A percentile compares a stretch with the other conserved stretches of the same genome.
These are phyloP conservation scores for Hyla sarda DNA, from an alignment of 2,113 vertebrate species.

Conservation along the genomic window DNA sequence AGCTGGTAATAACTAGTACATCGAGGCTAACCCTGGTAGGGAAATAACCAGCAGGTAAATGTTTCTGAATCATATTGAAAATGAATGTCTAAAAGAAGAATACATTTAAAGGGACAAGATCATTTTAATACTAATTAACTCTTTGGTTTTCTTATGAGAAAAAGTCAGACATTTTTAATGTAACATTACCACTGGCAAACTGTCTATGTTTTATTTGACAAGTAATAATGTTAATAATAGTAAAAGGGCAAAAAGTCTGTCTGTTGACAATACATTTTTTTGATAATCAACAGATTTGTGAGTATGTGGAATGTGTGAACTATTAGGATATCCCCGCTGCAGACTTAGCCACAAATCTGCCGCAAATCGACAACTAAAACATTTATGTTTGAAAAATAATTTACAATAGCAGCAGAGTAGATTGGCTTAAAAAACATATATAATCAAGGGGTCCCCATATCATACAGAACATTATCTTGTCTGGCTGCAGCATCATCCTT, in stretches of 20 bases:
- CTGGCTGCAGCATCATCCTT: no score
- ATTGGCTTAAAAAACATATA: no score
- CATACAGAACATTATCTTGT: no score
- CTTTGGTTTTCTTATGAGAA: neutral
- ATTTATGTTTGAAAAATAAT: no score
- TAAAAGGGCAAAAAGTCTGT: neutral
- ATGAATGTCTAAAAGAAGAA: neutral
- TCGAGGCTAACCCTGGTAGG: constrained; percentile 19
- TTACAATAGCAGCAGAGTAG: no score
- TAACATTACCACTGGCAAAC: no score
- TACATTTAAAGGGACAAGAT: neutral
- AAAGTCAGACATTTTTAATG: neutral
- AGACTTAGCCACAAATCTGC: no score
- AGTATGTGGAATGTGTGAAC: no score
- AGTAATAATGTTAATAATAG: neutral
- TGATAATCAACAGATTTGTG: no score
- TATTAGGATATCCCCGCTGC: no score
- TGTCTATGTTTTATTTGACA: neutral
- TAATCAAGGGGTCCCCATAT: no score
- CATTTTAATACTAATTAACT: neutral
- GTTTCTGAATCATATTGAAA: neutral
- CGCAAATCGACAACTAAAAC: no score
- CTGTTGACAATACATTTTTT: neutral
- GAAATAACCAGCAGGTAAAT: constrained; percentile 48
- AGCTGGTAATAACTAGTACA: constrained; percentile 48